A percentile compares a stretch with the other conserved stretches of the same genome.
phyloP scores from a whole-genome alignment of 1,140 invertebrate species.

The Danaus plexippus region DNA sequence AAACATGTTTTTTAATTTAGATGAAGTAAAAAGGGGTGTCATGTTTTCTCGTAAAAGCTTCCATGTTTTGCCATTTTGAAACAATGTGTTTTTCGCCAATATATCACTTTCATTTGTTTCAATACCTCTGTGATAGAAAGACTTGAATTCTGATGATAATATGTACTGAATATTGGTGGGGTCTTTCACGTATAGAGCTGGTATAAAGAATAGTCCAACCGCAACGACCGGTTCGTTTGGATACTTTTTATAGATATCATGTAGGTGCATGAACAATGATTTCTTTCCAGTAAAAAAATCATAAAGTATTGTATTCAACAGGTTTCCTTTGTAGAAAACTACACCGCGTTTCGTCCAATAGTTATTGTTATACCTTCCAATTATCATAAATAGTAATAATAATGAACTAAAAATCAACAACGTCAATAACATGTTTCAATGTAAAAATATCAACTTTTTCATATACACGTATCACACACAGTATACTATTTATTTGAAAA shows the following conservation, averaged over 20 bases:
- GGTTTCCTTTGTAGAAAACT: constrained; percentile 20
- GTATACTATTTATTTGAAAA: no score
- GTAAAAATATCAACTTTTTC: no score
- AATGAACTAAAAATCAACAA: not conserved
- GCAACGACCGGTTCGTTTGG: constrained; percentile 36
- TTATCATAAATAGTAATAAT: constrained; percentile 9
- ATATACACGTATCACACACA: no score
- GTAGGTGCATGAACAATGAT: constrained; percentile 25
- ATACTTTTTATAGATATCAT: constrained; percentile 30
- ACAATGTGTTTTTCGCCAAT: constrained; percentile 71
- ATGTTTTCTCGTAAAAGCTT: constrained; percentile 20
- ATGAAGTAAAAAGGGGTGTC: constrained; percentile 1
- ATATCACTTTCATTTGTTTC: constrained; percentile 69
- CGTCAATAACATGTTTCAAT: not conserved
- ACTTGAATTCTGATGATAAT: constrained; percentile 62
- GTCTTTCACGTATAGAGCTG: constrained; percentile 63
- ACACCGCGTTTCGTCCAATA: constrained; percentile 29
- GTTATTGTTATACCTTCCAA: constrained; percentile 14
- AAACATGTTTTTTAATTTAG: constrained; percentile 2
- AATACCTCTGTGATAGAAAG: constrained; percentile 65
- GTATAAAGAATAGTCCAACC: constrained; percentile 49
- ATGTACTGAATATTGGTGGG: constrained; percentile 69
- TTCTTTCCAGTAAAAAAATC: constrained; percentile 21
- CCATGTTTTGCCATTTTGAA: constrained; percentile 53
- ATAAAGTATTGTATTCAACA: constrained; percentile 25